A percentile compares a stretch with the other conserved stretches of the same genome.
Evolutionary conservation across 2,888 invertebrate species (phyloP).

Genomic region (Epiblema foenella): DNA sequence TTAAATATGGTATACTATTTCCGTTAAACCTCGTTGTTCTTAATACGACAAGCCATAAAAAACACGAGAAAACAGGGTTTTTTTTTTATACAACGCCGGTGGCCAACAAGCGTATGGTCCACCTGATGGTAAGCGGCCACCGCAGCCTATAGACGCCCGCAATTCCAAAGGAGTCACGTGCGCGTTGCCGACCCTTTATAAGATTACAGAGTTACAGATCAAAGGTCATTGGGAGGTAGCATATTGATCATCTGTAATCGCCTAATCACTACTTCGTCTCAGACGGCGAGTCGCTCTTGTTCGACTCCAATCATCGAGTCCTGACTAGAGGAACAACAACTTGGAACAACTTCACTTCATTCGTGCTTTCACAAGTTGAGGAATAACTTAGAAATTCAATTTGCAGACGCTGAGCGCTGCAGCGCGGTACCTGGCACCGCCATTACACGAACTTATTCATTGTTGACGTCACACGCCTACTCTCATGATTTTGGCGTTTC

Average conservation of each 20-base stretch:
- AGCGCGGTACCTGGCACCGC: conserved; percentile 53
- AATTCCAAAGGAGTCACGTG: too few species aligned
- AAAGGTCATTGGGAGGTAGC: too few species aligned
- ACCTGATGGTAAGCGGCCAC: too few species aligned
- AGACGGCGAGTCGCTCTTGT: conserved; percentile 52
- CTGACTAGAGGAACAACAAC: conserved; percentile 69
- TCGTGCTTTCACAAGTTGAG: conserved; percentile 71
- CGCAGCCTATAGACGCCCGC: too few species aligned
- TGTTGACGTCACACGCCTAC: conserved; percentile 56
- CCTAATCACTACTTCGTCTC: conserved; percentile 21
- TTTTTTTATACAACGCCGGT: too few species aligned
- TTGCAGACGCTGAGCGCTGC: conserved; percentile 68
- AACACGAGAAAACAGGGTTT: too few species aligned
- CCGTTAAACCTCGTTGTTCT: too few species aligned
- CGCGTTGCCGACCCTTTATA: too few species aligned
- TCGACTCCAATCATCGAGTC: conserved; percentile 65
- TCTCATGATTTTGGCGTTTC: conserved; percentile 14
- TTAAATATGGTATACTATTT: too few species aligned
- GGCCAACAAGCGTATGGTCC: too few species aligned
- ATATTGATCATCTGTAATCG: background rate
- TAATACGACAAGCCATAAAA: too few species aligned
- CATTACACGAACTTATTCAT: conserved; percentile 61
- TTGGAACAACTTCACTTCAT: conserved; percentile 74
- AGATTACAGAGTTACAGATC: too few species aligned
- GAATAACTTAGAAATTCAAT: conserved; percentile 82